phyloP scores from a whole-genome alignment of 2,888 invertebrate genomes.

The Mesorhabditis spiculigera region DNA sequence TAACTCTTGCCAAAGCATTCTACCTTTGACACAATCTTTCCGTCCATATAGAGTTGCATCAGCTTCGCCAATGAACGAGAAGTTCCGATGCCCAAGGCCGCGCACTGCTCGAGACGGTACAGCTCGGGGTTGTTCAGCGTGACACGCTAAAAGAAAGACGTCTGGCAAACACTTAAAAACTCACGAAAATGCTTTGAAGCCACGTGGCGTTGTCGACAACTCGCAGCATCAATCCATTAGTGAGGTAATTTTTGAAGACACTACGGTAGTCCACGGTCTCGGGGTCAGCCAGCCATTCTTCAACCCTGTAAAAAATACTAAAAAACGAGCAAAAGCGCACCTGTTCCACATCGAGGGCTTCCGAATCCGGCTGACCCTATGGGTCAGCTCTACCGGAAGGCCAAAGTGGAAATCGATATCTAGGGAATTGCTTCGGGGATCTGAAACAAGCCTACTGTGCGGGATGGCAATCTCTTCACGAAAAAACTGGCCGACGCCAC shows the following conservation, averaged over 20 bases:
- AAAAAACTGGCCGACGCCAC: constrained; percentile 58
- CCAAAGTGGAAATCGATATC: constrained; percentile 43
- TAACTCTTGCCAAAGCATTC: not conserved
- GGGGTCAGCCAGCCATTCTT: constrained; percentile 31
- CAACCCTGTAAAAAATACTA: constrained; percentile 15
- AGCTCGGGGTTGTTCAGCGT: constrained; percentile 50
- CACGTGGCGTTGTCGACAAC: constrained; percentile 29
- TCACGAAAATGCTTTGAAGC: constrained; percentile 30
- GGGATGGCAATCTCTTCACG: constrained; percentile 41
- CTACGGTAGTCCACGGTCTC: constrained; percentile 31
- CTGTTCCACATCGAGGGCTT: constrained; percentile 27
- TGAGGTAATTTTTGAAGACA: constrained; percentile 19
- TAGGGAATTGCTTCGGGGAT: constrained; percentile 10
- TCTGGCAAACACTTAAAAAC: constrained; percentile 9
- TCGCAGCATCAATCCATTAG: constrained; percentile 20
- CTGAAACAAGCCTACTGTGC: constrained; percentile 19
- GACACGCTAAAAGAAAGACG: constrained; percentile 29
- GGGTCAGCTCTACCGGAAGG: constrained; percentile 28
- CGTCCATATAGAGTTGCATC: constrained; percentile 27
- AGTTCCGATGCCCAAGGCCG: constrained; percentile 42
- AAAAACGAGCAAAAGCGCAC: not conserved
- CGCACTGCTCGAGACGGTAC: constrained; percentile 42
- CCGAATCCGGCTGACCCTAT: constrained; percentile 37
- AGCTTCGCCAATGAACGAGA: constrained; percentile 40
- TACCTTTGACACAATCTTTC: constrained; percentile 24